phyloP scores from a whole-genome alignment of 2,797 vertebrate genomes.

The Microcaecilia unicolor region DNA sequence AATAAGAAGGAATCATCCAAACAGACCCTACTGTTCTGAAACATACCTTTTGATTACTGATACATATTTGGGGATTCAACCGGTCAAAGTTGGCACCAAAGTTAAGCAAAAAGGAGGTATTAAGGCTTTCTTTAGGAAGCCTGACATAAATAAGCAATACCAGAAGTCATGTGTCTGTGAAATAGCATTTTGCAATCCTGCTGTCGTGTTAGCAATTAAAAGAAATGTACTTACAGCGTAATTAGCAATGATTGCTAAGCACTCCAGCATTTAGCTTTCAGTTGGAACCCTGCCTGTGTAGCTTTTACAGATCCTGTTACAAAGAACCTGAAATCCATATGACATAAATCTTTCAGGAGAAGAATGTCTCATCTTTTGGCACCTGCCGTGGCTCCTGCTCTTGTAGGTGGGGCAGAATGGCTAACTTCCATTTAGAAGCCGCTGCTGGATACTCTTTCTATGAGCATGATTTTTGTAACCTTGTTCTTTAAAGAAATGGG shows the following conservation, averaged over 20 bases:
- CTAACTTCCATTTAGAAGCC: background rate
- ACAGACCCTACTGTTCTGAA: slow-evolving; percentile 61
- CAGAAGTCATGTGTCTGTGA: slow-evolving; percentile 44
- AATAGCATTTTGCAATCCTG: slow-evolving; percentile 48
- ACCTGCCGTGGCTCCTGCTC: background rate
- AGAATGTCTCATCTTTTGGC: background rate
- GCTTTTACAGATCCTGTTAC: slow-evolving; percentile 5
- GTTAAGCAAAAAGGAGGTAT: slow-evolving; percentile 38
- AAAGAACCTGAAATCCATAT: slow-evolving; percentile 3
- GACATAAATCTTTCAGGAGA: background rate
- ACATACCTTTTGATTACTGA: slow-evolving; percentile 58
- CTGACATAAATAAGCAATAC: slow-evolving; percentile 71
- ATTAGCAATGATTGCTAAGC: slow-evolving; percentile 10
- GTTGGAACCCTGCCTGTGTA: slow-evolving; percentile 12
- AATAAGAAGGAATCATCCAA: slow-evolving; percentile 67
- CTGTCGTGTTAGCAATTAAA: slow-evolving; percentile 38
- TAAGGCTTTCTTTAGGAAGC: slow-evolving; percentile 48
- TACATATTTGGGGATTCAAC: slow-evolving; percentile 43
- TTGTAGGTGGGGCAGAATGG: background rate
- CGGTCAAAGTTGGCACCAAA: slow-evolving; percentile 45
- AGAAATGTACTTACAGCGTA: slow-evolving; percentile 3
- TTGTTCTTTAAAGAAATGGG: too few relatives aligned
- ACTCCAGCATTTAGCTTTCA: slow-evolving; percentile 8
- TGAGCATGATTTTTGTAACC: background rate
- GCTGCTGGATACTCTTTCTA: background rate